Evolutionary conservation across 2,113 vertebrate genomes (phyloP).

Genomic region (Oncorhynchus kisutch): DNA sequence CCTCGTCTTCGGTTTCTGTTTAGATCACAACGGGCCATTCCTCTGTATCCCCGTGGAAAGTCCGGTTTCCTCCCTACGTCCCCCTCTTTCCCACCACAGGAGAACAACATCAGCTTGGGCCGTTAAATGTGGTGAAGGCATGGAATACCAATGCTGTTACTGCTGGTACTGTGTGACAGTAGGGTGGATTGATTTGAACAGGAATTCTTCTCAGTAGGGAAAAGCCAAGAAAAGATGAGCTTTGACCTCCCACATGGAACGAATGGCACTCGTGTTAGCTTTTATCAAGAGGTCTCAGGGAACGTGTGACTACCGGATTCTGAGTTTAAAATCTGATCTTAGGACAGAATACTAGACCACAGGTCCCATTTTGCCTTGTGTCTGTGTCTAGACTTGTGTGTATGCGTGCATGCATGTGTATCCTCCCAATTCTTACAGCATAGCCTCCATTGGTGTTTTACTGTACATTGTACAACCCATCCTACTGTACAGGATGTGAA

Average conservation of each 20-base stretch:
- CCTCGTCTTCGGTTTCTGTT: slow-evolving; percentile 32
- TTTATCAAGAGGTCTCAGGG: neutral
- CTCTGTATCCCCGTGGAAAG: slow-evolving; percentile 49
- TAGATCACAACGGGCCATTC: slow-evolving; percentile 42
- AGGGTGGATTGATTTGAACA: slow-evolving; percentile 32
- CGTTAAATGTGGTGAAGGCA: slow-evolving; percentile 43
- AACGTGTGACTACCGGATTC: neutral
- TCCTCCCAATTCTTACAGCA: too few species aligned
- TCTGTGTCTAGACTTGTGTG: neutral
- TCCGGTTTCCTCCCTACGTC: slow-evolving; percentile 27
- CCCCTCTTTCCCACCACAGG: neutral
- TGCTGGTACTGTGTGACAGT: slow-evolving; percentile 9
- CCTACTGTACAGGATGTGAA: too few species aligned
- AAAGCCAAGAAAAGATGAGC: neutral
- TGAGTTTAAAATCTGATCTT: neutral
- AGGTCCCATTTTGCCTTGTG: neutral
- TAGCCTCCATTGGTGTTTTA: too few species aligned
- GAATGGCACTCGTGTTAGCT: neutral
- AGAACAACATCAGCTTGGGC: slow-evolving; percentile 39
- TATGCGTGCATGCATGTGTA: neutral
- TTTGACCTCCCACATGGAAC: neutral
- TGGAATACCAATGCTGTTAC: slow-evolving; percentile 30
- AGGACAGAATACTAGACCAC: neutral
- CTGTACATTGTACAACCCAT: too few species aligned
- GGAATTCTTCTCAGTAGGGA: slow-evolving; percentile 10